phyloP scores from a whole-genome alignment of 1,140 invertebrate genomes.

The Euglossa dilemma region DNA sequence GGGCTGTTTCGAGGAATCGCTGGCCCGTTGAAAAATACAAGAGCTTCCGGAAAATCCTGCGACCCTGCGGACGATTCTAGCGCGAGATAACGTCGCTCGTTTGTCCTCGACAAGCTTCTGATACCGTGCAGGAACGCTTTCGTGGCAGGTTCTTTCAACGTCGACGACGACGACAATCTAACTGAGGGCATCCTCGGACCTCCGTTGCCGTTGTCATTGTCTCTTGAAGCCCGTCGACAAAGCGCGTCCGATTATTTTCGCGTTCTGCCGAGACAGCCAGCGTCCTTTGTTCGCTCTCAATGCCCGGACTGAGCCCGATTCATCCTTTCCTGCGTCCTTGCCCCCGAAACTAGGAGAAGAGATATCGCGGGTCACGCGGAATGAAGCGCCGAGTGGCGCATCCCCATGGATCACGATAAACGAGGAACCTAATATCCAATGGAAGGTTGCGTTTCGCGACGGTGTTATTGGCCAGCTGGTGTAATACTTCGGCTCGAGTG shows the following conservation, averaged over 20 bases:
- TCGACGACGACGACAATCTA: not conserved
- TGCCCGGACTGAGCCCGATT: constrained; percentile 41
- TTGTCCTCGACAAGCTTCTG: constrained; percentile 42
- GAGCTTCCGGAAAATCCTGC: not conserved
- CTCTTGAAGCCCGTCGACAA: constrained; percentile 40
- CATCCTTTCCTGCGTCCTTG: constrained; percentile 31
- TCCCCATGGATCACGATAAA: not conserved
- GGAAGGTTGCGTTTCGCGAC: too few species aligned
- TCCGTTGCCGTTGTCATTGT: constrained; percentile 33
- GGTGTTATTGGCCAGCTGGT: too few species aligned
- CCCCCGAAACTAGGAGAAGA: not conserved
- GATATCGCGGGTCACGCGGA: not conserved
- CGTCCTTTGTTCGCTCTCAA: constrained; percentile 51
- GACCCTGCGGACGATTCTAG: not conserved
- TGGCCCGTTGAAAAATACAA: constrained; percentile 31
- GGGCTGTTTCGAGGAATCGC: not conserved
- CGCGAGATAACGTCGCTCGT: constrained; percentile 57
- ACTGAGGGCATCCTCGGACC: not conserved
- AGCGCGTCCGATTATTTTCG: constrained; percentile 60
- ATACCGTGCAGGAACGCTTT: constrained; percentile 24
- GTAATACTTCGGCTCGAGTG: too few species aligned
- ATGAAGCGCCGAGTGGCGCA: not conserved
- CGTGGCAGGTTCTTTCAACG: constrained; percentile 28
- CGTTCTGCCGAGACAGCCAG: constrained; percentile 37
- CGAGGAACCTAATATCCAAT: not conserved